Evolutionary conservation across 2,888 invertebrate species (phyloP).

Genomic region (Vannuccia rotundouncinata): DNA sequence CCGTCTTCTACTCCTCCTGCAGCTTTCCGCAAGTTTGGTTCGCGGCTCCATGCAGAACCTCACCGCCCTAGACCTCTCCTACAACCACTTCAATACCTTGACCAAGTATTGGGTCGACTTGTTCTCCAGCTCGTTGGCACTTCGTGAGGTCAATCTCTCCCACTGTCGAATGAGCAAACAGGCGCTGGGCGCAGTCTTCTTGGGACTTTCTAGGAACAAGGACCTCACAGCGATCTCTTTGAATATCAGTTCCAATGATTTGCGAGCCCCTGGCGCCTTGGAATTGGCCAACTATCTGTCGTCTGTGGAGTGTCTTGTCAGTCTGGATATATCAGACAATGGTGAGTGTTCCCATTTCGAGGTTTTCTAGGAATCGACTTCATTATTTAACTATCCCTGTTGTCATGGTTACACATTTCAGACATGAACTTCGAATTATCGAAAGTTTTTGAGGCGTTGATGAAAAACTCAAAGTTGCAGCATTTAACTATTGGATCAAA

Average conservation of each 20-base stretch:
- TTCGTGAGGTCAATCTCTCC: constrained; percentile 2
- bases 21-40: not conserved
- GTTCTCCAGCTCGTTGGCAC: not conserved
- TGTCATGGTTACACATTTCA: not conserved
- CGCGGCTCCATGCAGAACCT: not conserved
- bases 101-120: not conserved
- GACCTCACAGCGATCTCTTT: not conserved
- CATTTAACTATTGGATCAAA: not conserved
- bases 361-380: no score
- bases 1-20: no score
- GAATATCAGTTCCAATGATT: not conserved
- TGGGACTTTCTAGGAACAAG: not conserved
- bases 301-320: not conserved
- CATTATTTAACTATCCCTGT: no score
- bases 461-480: not conserved
- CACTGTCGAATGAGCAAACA: not conserved
- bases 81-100: not conserved
- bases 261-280: not conserved
- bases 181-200: not conserved
- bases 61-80: not conserved
- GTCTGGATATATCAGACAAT: constrained; percentile 3
- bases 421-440: not conserved
- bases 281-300: not conserved
- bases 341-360: not conserved
- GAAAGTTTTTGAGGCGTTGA: not conserved